Evolutionary conservation across 1,140 invertebrate genomes (phyloP).

Genomic region (Alviniconcha marisindica): DNA sequence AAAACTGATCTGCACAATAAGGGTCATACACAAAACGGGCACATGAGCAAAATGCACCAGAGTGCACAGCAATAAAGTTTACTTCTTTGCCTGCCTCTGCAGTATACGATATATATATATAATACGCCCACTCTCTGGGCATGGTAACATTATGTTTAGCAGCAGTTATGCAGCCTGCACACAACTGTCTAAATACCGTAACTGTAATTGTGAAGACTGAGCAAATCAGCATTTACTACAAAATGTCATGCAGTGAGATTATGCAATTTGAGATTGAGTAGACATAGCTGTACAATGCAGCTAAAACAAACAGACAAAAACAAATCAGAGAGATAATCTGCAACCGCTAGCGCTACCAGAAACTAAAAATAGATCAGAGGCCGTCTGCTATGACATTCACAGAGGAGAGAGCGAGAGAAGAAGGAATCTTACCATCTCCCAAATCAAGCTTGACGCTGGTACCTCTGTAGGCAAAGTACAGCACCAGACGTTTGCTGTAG

Average conservation of each 20-base stretch:
- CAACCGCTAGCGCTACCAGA: background rate
- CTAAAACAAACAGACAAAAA: background rate
- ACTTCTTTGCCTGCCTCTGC: too few relatives aligned
- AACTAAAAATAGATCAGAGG: background rate
- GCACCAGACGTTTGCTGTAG: conserved; percentile 53
- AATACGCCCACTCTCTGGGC: too few relatives aligned
- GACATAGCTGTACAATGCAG: background rate
- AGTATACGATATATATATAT: too few relatives aligned
- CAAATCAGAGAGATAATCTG: background rate
- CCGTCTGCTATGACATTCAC: conserved; percentile 25
- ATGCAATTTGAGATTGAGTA: too few relatives aligned
- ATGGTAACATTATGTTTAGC: background rate
- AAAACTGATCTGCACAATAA: too few relatives aligned
- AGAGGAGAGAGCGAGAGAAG: background rate
- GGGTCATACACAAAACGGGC: too few relatives aligned
- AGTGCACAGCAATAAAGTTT: too few relatives aligned
- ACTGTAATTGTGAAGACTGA: too few relatives aligned
- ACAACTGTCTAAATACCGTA: too few relatives aligned
- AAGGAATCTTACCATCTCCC: conserved; percentile 57
- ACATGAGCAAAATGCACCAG: too few relatives aligned
- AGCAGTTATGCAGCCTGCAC: background rate
- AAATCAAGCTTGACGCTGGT: conserved; percentile 54
- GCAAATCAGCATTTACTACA: too few relatives aligned
- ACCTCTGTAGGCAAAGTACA: conserved; percentile 56
- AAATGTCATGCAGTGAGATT: too few relatives aligned